Evolutionary conservation across 1,140 invertebrate genomes (phyloP).

Genomic region (Trachymyrmex cornetzi): DNA sequence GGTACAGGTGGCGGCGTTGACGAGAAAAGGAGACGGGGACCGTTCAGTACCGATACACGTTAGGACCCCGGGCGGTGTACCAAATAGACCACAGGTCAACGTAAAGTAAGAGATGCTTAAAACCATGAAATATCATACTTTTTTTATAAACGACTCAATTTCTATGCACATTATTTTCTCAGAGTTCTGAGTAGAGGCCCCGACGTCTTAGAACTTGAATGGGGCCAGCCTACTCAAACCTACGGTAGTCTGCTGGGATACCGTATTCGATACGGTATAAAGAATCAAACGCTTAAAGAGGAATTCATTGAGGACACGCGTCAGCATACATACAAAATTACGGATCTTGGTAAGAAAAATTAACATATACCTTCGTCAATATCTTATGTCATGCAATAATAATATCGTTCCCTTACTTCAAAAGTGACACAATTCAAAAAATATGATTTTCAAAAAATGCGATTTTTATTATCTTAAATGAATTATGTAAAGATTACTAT

Average conservation of each 20-base stretch:
- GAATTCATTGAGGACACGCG: slow-evolving; percentile 88
- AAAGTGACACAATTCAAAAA: too few species aligned
- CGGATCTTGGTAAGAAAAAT: slow-evolving; percentile 84
- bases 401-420: too few species aligned
- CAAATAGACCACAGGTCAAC: slow-evolving; percentile 94
- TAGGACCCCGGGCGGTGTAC: slow-evolving; percentile 97
- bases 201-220: slow-evolving; percentile 95
- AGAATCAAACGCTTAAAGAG: slow-evolving; percentile 92
- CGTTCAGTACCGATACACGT: slow-evolving; percentile 93
- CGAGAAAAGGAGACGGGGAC: slow-evolving; percentile 97
- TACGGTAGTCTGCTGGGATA: slow-evolving; percentile 96
- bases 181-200: slow-evolving; percentile 94
- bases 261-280: slow-evolving; percentile 94
- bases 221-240: slow-evolving; percentile 94
- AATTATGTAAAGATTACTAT: too few species aligned
- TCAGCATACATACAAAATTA: slow-evolving; percentile 87
- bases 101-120: slow-evolving; percentile 90
- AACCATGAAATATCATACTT: background rate
- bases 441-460: too few species aligned
- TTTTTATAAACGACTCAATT: background rate
- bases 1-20: slow-evolving; percentile 97
- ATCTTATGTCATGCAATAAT: background rate
- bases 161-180: slow-evolving; percentile 61
- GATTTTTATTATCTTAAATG: too few species aligned
- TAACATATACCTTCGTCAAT: background rate